Evolutionary conservation across 1,140 invertebrate genomes (phyloP).

Genomic region (Drosophila funebris): DNA sequence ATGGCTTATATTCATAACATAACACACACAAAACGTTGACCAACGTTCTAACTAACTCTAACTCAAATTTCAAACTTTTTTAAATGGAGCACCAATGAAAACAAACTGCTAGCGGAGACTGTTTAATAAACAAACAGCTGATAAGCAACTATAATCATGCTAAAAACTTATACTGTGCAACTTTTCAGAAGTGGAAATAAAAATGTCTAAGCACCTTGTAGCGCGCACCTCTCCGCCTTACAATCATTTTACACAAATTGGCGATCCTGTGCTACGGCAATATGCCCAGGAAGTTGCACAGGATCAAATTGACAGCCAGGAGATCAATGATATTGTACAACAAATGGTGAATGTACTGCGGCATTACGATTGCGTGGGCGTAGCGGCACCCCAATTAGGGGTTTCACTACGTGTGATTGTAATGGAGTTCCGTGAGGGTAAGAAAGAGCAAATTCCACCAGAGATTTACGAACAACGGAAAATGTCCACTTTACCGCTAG

Average conservation of each 20-base stretch:
- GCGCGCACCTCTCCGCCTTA: constrained; percentile 84
- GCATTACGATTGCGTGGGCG: constrained; percentile 86
- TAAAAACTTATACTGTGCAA: neutral
- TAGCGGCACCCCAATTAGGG: constrained; percentile 90
- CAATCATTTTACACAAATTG: constrained; percentile 87
- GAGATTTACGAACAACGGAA: constrained; percentile 84
- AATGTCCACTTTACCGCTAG: constrained; percentile 86
- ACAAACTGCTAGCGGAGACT: constrained; percentile 6
- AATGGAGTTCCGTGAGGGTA: constrained; percentile 85
- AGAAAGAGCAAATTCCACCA: constrained; percentile 81
- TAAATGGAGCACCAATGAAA: no score
- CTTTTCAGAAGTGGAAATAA: neutral
- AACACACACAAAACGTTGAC: neutral
- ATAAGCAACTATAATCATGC: neutral
- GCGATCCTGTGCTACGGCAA: constrained; percentile 87
- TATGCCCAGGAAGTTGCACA: constrained; percentile 84
- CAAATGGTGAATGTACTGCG: constrained; percentile 86
- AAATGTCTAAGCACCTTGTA: constrained; percentile 20
- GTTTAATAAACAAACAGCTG: constrained; percentile 10
- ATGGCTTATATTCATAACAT: no score
- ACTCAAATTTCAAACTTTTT: no score
- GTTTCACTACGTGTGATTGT: constrained; percentile 87
- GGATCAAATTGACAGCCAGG: constrained; percentile 85
- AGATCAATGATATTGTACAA: constrained; percentile 86
- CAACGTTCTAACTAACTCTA: neutral